These are phyloP conservation scores for Hesperophylax magnus DNA, from an alignment of 1,140 invertebrate genomes.

Conservation along the genomic window DNA sequence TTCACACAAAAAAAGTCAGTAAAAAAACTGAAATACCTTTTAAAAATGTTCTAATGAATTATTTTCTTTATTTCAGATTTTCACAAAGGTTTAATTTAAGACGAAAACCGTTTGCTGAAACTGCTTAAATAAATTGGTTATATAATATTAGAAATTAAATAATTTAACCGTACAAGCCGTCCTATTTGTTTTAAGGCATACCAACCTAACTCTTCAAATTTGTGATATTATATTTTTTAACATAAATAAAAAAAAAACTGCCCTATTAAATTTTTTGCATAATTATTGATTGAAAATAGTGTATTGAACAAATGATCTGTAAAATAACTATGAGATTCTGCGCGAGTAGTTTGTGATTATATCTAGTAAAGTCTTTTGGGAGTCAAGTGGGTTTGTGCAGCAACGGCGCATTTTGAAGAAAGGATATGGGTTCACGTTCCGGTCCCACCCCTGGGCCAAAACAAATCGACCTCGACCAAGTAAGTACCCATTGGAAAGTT, in stretches of 20 bases:
- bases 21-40: background rate
- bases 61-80: conserved; percentile 11
- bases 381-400: background rate
- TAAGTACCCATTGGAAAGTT: conserved; percentile 50
- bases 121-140: background rate
- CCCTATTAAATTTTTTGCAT: too few relatives aligned
- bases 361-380: conserved; percentile 3
- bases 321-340: too few relatives aligned
- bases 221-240: conserved; percentile 20
- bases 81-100: background rate
- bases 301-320: background rate
- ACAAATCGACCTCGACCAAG: conserved; percentile 89
- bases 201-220: background rate
- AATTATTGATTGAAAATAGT: too few relatives aligned
- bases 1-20: too few relatives aligned
- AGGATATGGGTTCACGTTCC: conserved; percentile 51
- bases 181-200: conserved; percentile 26
- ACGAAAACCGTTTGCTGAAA: background rate
- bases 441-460: conserved; percentile 74
- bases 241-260: too few relatives aligned
- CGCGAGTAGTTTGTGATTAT: background rate
- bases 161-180: background rate
- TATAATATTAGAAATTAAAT: conserved; percentile 14
- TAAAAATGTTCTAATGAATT: background rate
- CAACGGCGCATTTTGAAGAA: background rate